phyloP scores from a whole-genome alignment of 2,113 vertebrate genomes.

The Caloenas nicobarica region DNA sequence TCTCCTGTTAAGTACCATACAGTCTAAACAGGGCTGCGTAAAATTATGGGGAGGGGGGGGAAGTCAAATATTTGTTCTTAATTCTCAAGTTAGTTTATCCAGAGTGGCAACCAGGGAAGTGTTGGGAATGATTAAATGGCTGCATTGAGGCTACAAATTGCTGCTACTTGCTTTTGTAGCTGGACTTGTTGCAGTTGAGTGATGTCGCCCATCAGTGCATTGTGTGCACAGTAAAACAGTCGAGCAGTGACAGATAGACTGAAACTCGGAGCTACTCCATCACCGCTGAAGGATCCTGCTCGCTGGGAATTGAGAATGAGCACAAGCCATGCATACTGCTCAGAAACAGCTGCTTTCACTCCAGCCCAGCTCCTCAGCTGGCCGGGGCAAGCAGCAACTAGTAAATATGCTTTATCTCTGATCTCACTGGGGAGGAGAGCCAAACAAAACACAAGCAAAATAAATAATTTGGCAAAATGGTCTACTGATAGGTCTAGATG shows the following conservation, averaged over 20 bases:
- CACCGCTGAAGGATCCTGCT: constrained; percentile 72
- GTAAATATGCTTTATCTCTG: constrained; percentile 31
- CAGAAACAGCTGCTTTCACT: constrained; percentile 3
- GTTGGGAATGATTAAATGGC: constrained; percentile 69
- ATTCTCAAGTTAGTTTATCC: constrained; percentile 70
- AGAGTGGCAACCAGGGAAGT: constrained; percentile 53
- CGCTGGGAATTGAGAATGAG: constrained; percentile 71
- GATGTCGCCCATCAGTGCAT: constrained; percentile 77
- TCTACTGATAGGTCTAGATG: background rate
- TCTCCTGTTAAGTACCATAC: constrained; percentile 74
- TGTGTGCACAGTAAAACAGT: constrained; percentile 85
- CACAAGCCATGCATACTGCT: constrained; percentile 29
- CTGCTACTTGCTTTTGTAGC: constrained; percentile 71
- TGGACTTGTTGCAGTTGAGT: constrained; percentile 79
- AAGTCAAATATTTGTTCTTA: constrained; percentile 78
- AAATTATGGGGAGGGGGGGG: constrained; percentile 56
- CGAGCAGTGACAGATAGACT: constrained; percentile 81
- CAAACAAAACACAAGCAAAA: constrained; percentile 16
- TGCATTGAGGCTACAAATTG: constrained; percentile 74
- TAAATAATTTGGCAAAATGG: constrained; percentile 30
- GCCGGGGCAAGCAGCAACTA: constrained; percentile 75
- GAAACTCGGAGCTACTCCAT: constrained; percentile 75
- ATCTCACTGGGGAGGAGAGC: background rate
- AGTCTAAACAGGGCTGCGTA: constrained; percentile 74
- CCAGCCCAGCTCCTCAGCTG: constrained; percentile 67